phyloP scores from a whole-genome alignment of 2,113 vertebrate genomes.

The Seriola aureovittata region DNA sequence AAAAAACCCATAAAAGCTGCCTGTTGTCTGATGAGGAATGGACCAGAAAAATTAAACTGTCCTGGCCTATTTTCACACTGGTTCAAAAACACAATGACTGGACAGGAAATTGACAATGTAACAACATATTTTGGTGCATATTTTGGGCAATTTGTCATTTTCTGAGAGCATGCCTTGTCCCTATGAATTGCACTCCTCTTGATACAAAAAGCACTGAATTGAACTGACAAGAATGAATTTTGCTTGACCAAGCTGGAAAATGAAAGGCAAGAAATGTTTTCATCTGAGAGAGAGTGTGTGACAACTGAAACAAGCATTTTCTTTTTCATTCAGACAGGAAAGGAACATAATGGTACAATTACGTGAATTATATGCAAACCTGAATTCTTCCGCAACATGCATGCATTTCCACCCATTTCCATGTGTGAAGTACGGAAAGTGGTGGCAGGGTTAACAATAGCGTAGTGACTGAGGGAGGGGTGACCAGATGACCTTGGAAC shows the following conservation, averaged over 20 bases:
- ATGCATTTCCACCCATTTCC: slow-evolving; percentile 29
- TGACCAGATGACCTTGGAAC: slow-evolving; percentile 10
- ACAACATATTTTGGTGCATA: slow-evolving; percentile 57
- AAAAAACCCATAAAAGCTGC: slow-evolving; percentile 11
- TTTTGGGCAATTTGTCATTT: slow-evolving; percentile 60
- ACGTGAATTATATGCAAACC: slow-evolving; percentile 45
- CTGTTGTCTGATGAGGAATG: slow-evolving; percentile 37
- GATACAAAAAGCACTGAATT: slow-evolving; percentile 43
- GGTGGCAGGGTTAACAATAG: slow-evolving; percentile 18
- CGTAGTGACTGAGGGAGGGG: background rate
- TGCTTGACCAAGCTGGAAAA: slow-evolving; percentile 40
- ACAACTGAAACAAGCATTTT: slow-evolving; percentile 33
- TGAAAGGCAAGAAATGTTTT: slow-evolving; percentile 48
- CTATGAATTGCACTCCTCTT: slow-evolving; percentile 44
- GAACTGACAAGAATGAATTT: slow-evolving; percentile 51
- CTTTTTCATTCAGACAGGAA: slow-evolving; percentile 50
- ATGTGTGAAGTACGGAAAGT: slow-evolving; percentile 23
- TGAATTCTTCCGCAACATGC: slow-evolving; percentile 11
- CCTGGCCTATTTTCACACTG: slow-evolving; percentile 33
- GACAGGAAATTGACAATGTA: slow-evolving; percentile 66
- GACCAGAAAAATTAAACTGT: slow-evolving; percentile 47
- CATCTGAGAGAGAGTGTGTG: slow-evolving; percentile 17
- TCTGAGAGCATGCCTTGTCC: slow-evolving; percentile 50
- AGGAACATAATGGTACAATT: slow-evolving; percentile 44
- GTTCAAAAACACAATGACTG: slow-evolving; percentile 33